These are phyloP conservation scores for Brachypterus glaber DNA, from an alignment of 2,888 invertebrate species.

Conservation along the genomic window DNA sequence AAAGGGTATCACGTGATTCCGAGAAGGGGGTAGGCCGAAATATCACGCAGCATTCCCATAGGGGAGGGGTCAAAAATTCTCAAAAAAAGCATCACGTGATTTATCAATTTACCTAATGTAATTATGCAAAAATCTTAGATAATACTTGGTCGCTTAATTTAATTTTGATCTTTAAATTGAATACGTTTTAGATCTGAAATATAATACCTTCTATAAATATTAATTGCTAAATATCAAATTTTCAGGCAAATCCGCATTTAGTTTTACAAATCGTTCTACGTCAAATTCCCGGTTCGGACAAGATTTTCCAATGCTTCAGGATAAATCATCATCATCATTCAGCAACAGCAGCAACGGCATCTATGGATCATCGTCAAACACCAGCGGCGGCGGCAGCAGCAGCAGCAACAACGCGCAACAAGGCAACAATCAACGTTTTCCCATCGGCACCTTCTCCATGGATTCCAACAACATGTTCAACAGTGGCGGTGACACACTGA, in stretches of 20 bases:
- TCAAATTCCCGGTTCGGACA: constrained; percentile 38
- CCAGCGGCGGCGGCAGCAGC: constrained; percentile 36
- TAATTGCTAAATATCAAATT: constrained; percentile 12
- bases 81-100: no score
- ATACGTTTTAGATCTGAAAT: no score
- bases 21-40: no score
- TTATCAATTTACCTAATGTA: no score
- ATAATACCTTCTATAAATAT: no score
- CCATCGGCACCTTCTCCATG: constrained; percentile 37
- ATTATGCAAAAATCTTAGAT: no score
- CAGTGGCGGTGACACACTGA: constrained; percentile 27
- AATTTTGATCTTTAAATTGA: no score
- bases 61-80: no score
- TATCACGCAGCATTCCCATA: no score
- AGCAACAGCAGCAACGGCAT: constrained; percentile 35
- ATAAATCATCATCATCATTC: constrained; percentile 33
- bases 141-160: no score
- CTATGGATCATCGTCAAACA: constrained; percentile 28
- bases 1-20: no score
- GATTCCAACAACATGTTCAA: constrained; percentile 42
- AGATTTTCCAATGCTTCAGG: constrained; percentile 38
- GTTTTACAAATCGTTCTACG: constrained; percentile 36
- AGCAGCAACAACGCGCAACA: no score
- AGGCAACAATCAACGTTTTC: constrained; percentile 34
- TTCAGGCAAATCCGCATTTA: constrained; percentile 38